Evolutionary conservation across 2,113 vertebrate genomes (phyloP), one percentile per base, ranked within the genome.

Genomic region (Salvelinus alpinus): DNA sequence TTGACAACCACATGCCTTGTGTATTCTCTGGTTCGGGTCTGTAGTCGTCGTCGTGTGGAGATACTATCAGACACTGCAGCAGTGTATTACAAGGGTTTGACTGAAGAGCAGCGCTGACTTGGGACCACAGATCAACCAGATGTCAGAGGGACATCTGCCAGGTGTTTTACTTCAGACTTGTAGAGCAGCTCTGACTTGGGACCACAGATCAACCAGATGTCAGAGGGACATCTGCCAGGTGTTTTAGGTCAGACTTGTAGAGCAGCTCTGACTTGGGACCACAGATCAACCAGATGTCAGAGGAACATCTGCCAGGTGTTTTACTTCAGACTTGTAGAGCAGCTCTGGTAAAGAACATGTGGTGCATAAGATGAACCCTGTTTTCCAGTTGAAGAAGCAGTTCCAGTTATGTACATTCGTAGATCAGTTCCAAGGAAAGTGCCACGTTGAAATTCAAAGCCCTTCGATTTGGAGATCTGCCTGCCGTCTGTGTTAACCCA

Each of bases 251-350:
- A 29, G 29, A 29, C 29, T 29, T 31, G 4, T 31, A 31, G 29
- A 31, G 29, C 29, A 31, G 29, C 29, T 5, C 29, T 31, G 29
- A 82, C 82, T 82, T 62, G 72, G 76, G 48, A 3, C 13, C 71
- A 76, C 88, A 74, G 57, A 85, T 82, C 51, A 75, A 29, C 78
- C 7, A 9, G 38, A 22, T 81, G 77, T 90, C 80, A 86, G 78
- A 78, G 78, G 38, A 80, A 84, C 3, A 64, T 27, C 64, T 78
- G 80, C 69, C 47, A 29, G 76, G 71, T 78, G 78, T 44, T 54
- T 14, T 44, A 71, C 75, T 79, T 82, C 70, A 47, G 85, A 80
- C 70, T 65, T 84, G 75, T 14, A 14, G 34, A 2, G 13, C 54
- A 57, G n/a, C 59, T 62, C n/a, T 8, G 67, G 82, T 64, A 71